Conservation (phyloP, 2,888 invertebrate genomes). For the Tipula lateralis region DNA sequence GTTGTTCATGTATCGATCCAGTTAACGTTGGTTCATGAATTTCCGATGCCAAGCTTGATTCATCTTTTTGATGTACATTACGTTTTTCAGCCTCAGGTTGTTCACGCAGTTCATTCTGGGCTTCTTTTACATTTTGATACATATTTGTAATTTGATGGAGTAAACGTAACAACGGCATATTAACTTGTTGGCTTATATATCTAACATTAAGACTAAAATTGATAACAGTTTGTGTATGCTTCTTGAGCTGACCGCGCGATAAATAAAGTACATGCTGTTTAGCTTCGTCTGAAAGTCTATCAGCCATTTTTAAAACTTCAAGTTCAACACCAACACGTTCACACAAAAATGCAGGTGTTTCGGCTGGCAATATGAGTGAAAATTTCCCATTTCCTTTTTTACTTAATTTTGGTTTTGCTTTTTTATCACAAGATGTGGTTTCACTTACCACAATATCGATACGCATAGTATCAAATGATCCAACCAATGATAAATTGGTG, state of each 20-base stretch:
- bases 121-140: slow-evolving; percentile 95
- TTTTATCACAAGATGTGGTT: slow-evolving; percentile 51
- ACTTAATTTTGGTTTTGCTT: slow-evolving; percentile 45
- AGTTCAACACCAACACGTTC: slow-evolving; percentile 86
- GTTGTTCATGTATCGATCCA: slow-evolving; percentile 45
- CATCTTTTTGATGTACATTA: slow-evolving; percentile 53
- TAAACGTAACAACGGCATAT: slow-evolving; percentile 88
- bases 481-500: slow-evolving; percentile 76
- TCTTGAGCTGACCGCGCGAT: slow-evolving; percentile 79
- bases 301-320: slow-evolving; percentile 83
- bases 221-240: slow-evolving; percentile 85
- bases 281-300: slow-evolving; percentile 82
- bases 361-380: slow-evolving; percentile 54
- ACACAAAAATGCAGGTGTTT: slow-evolving; percentile 86
- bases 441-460: slow-evolving; percentile 95
- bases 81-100: slow-evolving; percentile 52
- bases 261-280: slow-evolving; percentile 81
- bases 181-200: slow-evolving; percentile 90
- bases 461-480: slow-evolving; percentile 80
- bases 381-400: slow-evolving; percentile 43
- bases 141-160: slow-evolving; percentile 95
- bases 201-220: slow-evolving; percentile 85
- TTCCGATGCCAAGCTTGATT: slow-evolving; percentile 54
- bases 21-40: slow-evolving; percentile 47
- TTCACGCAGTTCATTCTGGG: slow-evolving; percentile 81